Evolutionary conservation across 64 coral and sea anemone genomes (phyloP).

Genomic region (Trachythela sp.): DNA sequence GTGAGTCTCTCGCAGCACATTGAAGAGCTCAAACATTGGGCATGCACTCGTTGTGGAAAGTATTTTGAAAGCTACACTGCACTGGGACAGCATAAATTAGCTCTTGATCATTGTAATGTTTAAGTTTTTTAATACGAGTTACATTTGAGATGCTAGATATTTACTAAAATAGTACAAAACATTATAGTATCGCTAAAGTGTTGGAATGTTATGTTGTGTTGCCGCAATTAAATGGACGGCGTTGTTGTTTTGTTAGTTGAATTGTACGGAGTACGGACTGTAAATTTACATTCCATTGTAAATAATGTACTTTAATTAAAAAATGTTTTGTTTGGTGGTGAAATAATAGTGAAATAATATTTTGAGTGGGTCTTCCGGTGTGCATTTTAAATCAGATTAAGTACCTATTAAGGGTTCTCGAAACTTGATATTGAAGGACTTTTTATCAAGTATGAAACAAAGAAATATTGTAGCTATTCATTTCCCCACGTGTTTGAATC

Average conservation of each 20-base stretch:
- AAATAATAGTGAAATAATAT: too few relatives aligned
- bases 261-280: not conserved
- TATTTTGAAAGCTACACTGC: constrained; percentile 85
- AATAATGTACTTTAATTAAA: not conserved
- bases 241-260: too few relatives aligned
- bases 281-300: not conserved
- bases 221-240: not conserved
- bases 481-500: too few relatives aligned
- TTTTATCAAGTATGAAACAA: too few relatives aligned
- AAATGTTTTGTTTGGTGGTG: not conserved
- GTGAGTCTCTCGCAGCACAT: constrained; percentile 72
- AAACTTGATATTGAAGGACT: not conserved
- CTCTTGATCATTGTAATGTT: constrained; percentile 45
- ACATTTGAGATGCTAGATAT: too few relatives aligned
- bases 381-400: too few relatives aligned
- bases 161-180: too few relatives aligned
- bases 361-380: not conserved
- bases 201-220: not conserved
- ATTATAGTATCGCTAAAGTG: too few relatives aligned
- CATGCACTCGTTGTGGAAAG: constrained; percentile 72
- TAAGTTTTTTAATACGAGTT: too few relatives aligned
- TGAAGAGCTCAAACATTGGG: constrained; percentile 86
- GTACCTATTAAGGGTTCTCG: not conserved
- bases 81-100: constrained; percentile 73
- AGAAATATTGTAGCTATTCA: too few relatives aligned